Percentiles rank a stretch among this genome's conserved stretches.
These are phyloP conservation scores for Notodonta dromedarius DNA, from an alignment of 2,888 invertebrate species.

Conservation along the genomic window DNA sequence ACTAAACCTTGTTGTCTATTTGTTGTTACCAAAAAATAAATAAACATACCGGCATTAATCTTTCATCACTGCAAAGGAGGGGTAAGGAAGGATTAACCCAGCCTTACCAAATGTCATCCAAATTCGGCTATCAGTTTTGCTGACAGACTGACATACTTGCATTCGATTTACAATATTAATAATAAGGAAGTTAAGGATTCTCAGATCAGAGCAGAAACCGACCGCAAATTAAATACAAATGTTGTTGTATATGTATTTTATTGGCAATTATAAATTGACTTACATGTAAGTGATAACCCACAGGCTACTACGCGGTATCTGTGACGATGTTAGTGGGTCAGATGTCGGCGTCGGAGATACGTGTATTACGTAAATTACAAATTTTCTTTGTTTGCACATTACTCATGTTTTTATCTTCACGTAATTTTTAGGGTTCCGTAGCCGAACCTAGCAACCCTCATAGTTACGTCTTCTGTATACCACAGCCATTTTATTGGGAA, in stretches of 20 bases:
- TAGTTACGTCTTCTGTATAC: no score
- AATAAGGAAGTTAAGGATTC: background rate
- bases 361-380: background rate
- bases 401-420: background rate
- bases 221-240: background rate
- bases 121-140: no score
- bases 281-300: conserved; percentile 41
- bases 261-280: conserved; percentile 22
- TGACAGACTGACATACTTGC: no score
- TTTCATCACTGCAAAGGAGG: no score
- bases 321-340: conserved; percentile 21
- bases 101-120: no score
- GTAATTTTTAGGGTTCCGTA: background rate
- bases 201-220: background rate
- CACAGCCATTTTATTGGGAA: no score
- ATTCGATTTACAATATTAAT: background rate
- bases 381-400: conserved; percentile 1
- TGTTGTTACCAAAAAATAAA: no score
- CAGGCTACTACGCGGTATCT: conserved; percentile 39
- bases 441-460: no score
- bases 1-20: no score
- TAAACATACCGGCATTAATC: no score
- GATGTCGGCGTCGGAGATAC: conserved; percentile 3
- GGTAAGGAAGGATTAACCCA: no score
- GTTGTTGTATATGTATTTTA: conserved; percentile 4